These are phyloP conservation scores for Crossocerus cetratus DNA, from an alignment of 2,888 invertebrate species.

Conservation along the genomic window DNA sequence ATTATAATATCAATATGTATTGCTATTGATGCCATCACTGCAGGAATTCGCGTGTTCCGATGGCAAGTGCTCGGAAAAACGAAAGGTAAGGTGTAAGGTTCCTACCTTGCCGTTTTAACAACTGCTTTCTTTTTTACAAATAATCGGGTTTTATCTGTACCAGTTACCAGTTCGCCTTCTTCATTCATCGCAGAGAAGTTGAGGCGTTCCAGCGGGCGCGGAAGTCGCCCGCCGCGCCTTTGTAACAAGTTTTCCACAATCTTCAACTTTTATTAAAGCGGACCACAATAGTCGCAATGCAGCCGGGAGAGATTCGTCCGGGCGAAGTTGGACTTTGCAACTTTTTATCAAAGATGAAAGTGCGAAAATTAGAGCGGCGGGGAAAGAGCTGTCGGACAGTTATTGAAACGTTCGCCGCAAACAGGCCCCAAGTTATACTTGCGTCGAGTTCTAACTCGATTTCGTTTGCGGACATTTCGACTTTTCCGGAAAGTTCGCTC, in stretches of 20 bases:
- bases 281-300: not conserved
- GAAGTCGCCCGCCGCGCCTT: no score
- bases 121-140: no score
- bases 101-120: no score
- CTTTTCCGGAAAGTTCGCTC: slow-evolving; percentile 6
- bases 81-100: no score
- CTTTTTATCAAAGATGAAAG: slow-evolving; percentile 26
- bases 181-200: no score
- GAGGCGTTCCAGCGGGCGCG: no score
- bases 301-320: not conserved
- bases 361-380: slow-evolving; percentile 26
- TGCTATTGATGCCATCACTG: no score
- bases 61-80: no score
- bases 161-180: no score
- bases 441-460: slow-evolving; percentile 39
- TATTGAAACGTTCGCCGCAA: slow-evolving; percentile 46
- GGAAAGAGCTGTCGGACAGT: slow-evolving; percentile 32
- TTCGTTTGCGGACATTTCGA: slow-evolving; percentile 40
- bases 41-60: no score
- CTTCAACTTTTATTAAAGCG: slow-evolving; percentile 12
- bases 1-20: no score
- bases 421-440: slow-evolving; percentile 38
- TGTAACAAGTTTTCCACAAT: not conserved
- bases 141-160: no score
- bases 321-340: slow-evolving; percentile 16